Conservation (phyloP, 2,797 vertebrate species). For the Carapus acus region DNA sequence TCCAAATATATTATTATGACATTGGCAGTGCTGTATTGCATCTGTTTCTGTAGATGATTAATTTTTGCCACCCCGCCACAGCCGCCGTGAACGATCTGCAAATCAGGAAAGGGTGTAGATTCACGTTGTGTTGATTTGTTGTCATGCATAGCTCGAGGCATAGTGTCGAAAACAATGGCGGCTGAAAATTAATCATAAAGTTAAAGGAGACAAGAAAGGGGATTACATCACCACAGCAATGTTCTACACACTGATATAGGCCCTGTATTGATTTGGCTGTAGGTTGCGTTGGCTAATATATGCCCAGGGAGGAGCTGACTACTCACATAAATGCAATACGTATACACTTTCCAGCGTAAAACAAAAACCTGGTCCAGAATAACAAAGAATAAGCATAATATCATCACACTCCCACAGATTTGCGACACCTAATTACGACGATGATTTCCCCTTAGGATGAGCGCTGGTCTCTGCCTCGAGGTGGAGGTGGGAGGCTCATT, state of each 20-base stretch:
- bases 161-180: neutral
- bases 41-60: too few relatives aligned
- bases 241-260: too few relatives aligned
- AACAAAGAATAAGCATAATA: slow-evolving; percentile 9
- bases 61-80: neutral
- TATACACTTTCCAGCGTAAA: neutral
- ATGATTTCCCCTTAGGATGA: slow-evolving; percentile 37
- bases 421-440: slow-evolving; percentile 41
- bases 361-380: neutral
- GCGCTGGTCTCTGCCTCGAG: slow-evolving; percentile 29
- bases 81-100: neutral
- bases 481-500: slow-evolving; percentile 50
- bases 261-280: neutral
- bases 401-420: slow-evolving; percentile 31
- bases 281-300: too few relatives aligned
- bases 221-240: too few relatives aligned
- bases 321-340: slow-evolving; percentile 1
- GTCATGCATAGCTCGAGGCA: neutral
- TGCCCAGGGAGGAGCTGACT: too few relatives aligned
- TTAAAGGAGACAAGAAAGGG: too few relatives aligned
- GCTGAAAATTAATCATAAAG: neutral
- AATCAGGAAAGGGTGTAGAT: neutral
- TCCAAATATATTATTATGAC: too few relatives aligned
- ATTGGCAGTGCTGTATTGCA: too few relatives aligned
- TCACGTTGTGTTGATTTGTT: neutral